These are phyloP conservation scores for Heliconius hortense DNA, from an alignment of 2,888 invertebrate genomes.

Conservation along the genomic window DNA sequence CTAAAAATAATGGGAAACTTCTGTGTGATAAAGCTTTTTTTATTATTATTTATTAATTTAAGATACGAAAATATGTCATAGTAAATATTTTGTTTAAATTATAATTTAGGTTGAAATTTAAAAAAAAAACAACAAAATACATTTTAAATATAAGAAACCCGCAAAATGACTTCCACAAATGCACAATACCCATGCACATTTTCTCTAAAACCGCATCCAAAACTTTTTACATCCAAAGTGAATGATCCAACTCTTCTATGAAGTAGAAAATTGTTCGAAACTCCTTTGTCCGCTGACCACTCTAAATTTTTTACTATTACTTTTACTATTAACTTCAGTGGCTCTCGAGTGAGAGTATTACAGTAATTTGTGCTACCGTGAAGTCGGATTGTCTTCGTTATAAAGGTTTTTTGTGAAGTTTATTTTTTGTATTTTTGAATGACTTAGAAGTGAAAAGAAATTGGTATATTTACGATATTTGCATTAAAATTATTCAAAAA, in stretches of 20 bases:
- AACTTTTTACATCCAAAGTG: slow-evolving; percentile 31
- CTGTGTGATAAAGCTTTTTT: too few species aligned
- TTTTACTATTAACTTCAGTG: slow-evolving; percentile 70
- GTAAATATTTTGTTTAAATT: too few species aligned
- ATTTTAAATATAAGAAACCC: neutral
- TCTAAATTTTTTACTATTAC: slow-evolving; percentile 73
- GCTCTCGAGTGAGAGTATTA: slow-evolving; percentile 41
- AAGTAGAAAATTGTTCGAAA: slow-evolving; percentile 77
- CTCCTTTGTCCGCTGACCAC: slow-evolving; percentile 76
- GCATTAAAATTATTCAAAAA: too few species aligned
- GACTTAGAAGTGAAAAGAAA: neutral
- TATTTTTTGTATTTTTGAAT: neutral
- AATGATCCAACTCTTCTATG: slow-evolving; percentile 62
- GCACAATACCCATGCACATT: neutral
- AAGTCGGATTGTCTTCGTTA: slow-evolving; percentile 34
- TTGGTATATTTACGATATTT: too few species aligned
- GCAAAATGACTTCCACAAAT: neutral
- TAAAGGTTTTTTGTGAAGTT: slow-evolving; percentile 30
- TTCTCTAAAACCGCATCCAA: slow-evolving; percentile 41
- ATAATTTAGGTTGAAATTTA: too few species aligned
- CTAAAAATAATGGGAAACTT: too few species aligned
- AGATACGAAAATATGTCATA: too few species aligned
- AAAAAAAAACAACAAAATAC: too few species aligned
- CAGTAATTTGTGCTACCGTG: slow-evolving; percentile 36
- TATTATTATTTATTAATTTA: too few species aligned